Conservation (phyloP, 2,113 vertebrate species). For the Piprites chloris region DNA sequence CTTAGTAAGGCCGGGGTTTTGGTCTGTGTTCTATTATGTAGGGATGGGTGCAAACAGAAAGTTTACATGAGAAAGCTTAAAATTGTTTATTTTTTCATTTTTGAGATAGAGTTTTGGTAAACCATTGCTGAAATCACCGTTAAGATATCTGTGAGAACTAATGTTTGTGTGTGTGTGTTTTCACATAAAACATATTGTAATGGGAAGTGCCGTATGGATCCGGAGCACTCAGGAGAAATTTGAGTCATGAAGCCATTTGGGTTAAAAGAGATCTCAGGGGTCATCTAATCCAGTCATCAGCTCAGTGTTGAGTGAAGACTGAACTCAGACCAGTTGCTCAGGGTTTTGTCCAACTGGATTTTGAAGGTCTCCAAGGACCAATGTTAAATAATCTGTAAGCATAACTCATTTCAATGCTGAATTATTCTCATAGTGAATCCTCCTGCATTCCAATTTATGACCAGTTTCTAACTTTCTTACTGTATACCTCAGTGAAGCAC, state of each 20-base stretch:
- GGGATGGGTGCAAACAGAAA: not conserved
- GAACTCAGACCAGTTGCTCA: not conserved
- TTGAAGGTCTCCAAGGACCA: not conserved
- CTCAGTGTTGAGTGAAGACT: not conserved
- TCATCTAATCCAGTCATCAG: not conserved
- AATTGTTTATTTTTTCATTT: not conserved
- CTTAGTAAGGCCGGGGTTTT: not conserved
- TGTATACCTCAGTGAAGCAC: not conserved
- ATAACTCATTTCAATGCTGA: not conserved
- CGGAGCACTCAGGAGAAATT: not conserved
- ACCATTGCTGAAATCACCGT: not conserved
- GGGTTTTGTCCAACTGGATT: not conserved
- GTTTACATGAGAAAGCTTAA: not conserved
- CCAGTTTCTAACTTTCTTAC: not conserved
- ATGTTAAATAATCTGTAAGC: not conserved
- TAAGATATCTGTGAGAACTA: not conserved
- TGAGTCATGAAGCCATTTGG: not conserved
- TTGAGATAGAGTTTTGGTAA: not conserved
- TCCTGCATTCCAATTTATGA: not conserved
- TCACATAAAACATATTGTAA: not conserved
- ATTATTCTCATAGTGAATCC: not conserved
- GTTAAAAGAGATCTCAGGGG: not conserved
- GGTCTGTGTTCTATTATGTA: not conserved
- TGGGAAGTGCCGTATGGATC: not conserved
- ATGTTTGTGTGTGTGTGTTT: not conserved